Evolutionary conservation across 2,797 vertebrate genomes (phyloP).

Genomic region (Lutjanus argentimaculatus): DNA sequence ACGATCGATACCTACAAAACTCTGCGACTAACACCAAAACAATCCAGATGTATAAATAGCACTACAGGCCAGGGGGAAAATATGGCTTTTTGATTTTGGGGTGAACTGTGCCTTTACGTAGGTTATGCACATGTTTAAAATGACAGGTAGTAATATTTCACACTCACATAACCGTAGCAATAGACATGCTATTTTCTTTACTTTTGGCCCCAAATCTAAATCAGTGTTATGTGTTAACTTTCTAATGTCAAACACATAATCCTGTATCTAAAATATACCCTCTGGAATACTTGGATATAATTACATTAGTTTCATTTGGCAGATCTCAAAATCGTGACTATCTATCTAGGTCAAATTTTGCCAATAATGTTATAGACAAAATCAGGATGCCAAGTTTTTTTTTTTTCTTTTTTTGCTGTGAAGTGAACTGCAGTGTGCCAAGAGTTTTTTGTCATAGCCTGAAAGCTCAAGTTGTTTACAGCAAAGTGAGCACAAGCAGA

Average conservation of each 20-base stretch:
- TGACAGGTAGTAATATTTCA: neutral
- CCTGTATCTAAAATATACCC: neutral
- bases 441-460: slow-evolving; percentile 26
- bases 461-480: slow-evolving; percentile 43
- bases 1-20: no score
- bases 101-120: no score
- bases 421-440: slow-evolving; percentile 22
- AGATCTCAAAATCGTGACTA: slow-evolving; percentile 32
- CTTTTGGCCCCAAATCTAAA: neutral
- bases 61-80: no score
- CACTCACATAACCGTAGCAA: neutral
- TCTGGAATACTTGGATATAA: slow-evolving; percentile 14
- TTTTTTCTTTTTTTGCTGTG: slow-evolving; percentile 6
- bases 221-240: slow-evolving; percentile 12
- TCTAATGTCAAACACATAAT: neutral
- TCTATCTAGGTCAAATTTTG: slow-evolving; percentile 36
- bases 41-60: no score
- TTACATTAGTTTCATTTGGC: slow-evolving; percentile 45
- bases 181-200: neutral
- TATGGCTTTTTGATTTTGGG: no score
- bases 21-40: no score
- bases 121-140: neutral
- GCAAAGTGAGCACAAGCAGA: slow-evolving; percentile 9
- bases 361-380: slow-evolving; percentile 34
- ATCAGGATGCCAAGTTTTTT: neutral